phyloP scores from a whole-genome alignment of 2,888 invertebrate genomes.

The Lepidocyrtoides sp. region DNA sequence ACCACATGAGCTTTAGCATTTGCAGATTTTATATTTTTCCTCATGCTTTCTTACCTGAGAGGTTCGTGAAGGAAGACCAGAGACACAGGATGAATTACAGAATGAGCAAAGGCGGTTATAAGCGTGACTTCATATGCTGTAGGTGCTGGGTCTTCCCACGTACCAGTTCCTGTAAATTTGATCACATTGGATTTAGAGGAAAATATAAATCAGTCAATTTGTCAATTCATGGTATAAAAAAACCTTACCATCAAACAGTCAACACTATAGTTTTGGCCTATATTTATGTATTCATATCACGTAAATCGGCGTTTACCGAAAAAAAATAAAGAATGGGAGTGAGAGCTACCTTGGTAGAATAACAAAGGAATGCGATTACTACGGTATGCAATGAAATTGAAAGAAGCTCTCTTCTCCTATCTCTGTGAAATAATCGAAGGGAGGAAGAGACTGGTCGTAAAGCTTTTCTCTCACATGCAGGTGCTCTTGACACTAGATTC shows the following conservation, averaged over 20 bases:
- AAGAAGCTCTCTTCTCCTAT: background rate
- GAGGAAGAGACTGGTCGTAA: background rate
- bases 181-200: constrained; percentile 49
- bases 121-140: constrained; percentile 90
- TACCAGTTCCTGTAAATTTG: constrained; percentile 81
- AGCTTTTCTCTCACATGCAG: background rate
- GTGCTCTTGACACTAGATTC: background rate
- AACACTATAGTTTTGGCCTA: background rate
- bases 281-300: constrained; percentile 45
- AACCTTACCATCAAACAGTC: background rate
- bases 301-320: constrained; percentile 49
- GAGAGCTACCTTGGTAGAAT: constrained; percentile 30
- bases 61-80: constrained; percentile 91
- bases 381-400: constrained; percentile 30
- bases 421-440: background rate
- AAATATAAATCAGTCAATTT: constrained; percentile 78
- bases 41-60: too few relatives aligned
- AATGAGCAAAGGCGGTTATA: constrained; percentile 95
- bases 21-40: too few relatives aligned
- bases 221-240: constrained; percentile 59
- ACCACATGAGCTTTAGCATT: too few relatives aligned
- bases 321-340: constrained; percentile 32
- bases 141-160: constrained; percentile 85
- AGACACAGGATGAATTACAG: constrained; percentile 93
- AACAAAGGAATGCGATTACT: constrained; percentile 42